Percentiles rank a stretch among this genome's conserved stretches.
Evolutionary conservation across 2,888 invertebrate genomes (phyloP).

Genomic region (Latheticus oryzae): DNA sequence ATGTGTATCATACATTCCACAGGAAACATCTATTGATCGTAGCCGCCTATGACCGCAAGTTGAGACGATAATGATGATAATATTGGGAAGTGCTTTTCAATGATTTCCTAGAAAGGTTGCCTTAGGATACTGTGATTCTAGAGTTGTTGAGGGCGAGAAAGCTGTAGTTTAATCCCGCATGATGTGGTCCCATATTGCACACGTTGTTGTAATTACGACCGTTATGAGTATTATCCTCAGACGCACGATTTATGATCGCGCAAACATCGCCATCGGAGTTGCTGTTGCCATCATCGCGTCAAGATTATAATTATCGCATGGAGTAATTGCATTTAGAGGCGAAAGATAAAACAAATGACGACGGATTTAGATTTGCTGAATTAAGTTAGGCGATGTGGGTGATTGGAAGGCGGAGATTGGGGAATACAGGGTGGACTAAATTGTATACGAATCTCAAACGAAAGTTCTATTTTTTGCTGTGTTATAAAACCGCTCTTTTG

Average conservation of each 20-base stretch:
- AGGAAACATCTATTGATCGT: constrained; percentile 3
- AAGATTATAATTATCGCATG: no score
- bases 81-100: constrained; percentile 30
- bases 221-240: constrained; percentile 40
- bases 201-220: constrained; percentile 39
- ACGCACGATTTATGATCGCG: constrained; percentile 35
- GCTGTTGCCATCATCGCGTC: constrained; percentile 8
- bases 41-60: no score
- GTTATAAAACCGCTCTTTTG: no score
- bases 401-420: no score
- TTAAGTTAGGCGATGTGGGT: no score
- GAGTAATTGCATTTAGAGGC: no score
- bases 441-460: no score
- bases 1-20: constrained; percentile 16
- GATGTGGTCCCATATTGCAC: constrained; percentile 39
- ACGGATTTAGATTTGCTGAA: no score
- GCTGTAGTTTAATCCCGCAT: constrained; percentile 32
- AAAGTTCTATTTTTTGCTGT: no score
- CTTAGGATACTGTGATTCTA: no score
- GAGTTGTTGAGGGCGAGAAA: constrained; percentile 8
- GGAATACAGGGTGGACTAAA: no score
- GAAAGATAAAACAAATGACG: no score
- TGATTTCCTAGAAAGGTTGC: constrained; percentile 30
- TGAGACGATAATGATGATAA: constrained; percentile 27
- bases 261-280: constrained; percentile 20